Base-by-base conservation (phyloP, 2,888 invertebrate species). In the Oligia latruncula region DNA sequence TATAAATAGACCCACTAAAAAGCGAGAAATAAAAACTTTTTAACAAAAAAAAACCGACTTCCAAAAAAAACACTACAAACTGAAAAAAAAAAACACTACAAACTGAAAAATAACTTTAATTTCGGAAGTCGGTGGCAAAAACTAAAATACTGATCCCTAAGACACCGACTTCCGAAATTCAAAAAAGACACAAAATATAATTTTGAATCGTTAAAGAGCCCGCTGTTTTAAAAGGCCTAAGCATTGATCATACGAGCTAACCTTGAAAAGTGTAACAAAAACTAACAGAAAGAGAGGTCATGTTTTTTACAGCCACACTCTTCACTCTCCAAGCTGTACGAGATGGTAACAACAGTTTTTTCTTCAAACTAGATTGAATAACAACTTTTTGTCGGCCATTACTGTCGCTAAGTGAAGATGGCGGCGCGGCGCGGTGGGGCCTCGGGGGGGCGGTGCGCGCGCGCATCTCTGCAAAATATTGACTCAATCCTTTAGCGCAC, bases 381-480 rank as follows among this genome's bases (percentile, higher is more conserved):
- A 85, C 87, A 86, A 88, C 83, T 88, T 88, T 88, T 88, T 88
- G 83, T 85, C 76, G 70, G 75, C 74, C 71, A 77, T 80, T 73
- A 72, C 78, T 83, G 89, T 87, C 83, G 75, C 88, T 80, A 88
- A 62, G 82, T 80, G 84, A 77, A 80, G 71, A 71, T 81, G 70
- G 76, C 60, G 81, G 72, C 11, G 58, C 29, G 79, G 71, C 15
- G 58, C 29, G 29, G 60, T 20, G 40, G 2, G n/a, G 4, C 11
- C 58, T n/a, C 58, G n/a, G 4, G 58, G 11, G 13, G 40, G 29
- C 29, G 35, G 72, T 83, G 88, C 84, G 82, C 80, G 66, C 62
- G 87, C 87, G 90, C 89, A 74, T 60, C 78, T 79, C 81, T 86
- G 88, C 86, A 88, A 90, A 90, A 88, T 90, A 90, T 90, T 90